Evolutionary conservation across 2,888 invertebrate species (phyloP).

Genomic region (Dromius quadrimaculatus): DNA sequence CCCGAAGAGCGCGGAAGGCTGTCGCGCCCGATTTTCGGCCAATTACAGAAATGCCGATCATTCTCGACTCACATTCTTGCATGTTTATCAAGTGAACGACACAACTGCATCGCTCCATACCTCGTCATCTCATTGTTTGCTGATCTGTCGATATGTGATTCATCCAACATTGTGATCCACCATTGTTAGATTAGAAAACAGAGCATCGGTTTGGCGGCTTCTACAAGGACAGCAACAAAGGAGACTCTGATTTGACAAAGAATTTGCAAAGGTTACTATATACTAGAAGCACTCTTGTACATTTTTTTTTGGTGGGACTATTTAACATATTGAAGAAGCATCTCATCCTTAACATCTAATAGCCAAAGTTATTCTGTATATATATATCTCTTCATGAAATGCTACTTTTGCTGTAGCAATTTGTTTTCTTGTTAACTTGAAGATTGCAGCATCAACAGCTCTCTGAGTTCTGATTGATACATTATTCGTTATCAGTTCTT

Average conservation of each 20-base stretch:
- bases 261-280: no score
- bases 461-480: constrained; percentile 36
- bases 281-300: no score
- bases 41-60: constrained; percentile 49
- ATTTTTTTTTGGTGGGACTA: no score
- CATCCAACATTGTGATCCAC: constrained; percentile 13
- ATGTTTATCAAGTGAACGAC: constrained; percentile 36
- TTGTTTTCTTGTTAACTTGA: constrained; percentile 3
- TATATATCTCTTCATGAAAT: no score
- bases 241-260: no score
- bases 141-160: constrained; percentile 24
- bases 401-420: neutral
- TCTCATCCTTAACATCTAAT: no score
- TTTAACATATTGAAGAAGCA: no score
- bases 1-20: constrained; percentile 25
- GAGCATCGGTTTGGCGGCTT: no score
- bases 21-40: constrained; percentile 49
- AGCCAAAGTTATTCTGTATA: no score
- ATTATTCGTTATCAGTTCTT: constrained; percentile 36
- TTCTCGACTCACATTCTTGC: constrained; percentile 46
- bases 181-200: no score
- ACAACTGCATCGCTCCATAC: constrained; percentile 15
- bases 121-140: constrained; percentile 44
- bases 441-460: constrained; percentile 7
- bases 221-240: no score